These are phyloP conservation scores for Pseudachorutes palmiensis DNA, from an alignment of 1,140 invertebrate species.

Conservation along the genomic window DNA sequence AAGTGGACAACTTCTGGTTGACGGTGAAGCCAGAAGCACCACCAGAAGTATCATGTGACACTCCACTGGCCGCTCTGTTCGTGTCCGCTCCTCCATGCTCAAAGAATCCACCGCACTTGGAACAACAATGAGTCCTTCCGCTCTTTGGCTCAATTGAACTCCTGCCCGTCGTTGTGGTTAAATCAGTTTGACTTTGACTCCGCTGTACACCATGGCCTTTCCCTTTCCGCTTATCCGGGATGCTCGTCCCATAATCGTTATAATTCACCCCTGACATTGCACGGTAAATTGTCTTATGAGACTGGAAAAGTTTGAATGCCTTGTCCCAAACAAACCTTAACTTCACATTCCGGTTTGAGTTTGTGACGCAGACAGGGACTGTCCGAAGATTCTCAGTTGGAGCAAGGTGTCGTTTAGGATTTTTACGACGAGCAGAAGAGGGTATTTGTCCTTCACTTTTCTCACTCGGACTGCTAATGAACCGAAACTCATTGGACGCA, in stretches of 20 bases:
- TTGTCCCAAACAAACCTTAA: conserved; percentile 37
- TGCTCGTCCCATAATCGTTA: conserved; percentile 27
- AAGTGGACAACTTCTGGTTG: conserved; percentile 1
- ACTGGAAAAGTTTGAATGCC: conserved; percentile 36
- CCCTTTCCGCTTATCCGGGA: background rate
- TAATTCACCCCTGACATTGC: conserved; percentile 34
- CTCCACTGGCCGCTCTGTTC: background rate
- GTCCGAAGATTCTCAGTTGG: conserved; percentile 2
- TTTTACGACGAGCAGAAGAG: no score
- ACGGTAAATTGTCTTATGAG: conserved; percentile 29
- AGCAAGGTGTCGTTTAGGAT: background rate
- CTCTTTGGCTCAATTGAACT: no score
- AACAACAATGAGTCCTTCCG: background rate
- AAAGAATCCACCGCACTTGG: background rate
- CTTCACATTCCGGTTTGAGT: conserved; percentile 33
- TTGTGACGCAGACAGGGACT: conserved; percentile 32
- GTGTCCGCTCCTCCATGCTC: background rate
- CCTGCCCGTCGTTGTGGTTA: background rate
- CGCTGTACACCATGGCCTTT: background rate
- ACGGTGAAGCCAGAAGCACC: background rate
- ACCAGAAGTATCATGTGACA: background rate
- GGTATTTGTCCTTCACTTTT: background rate
- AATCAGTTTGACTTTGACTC: conserved; percentile 23
- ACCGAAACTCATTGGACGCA: conserved; percentile 37
- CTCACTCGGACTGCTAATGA: conserved; percentile 21